Conservation (phyloP, 2,888 invertebrate species). For the Drosophila nigritarsus region DNA sequence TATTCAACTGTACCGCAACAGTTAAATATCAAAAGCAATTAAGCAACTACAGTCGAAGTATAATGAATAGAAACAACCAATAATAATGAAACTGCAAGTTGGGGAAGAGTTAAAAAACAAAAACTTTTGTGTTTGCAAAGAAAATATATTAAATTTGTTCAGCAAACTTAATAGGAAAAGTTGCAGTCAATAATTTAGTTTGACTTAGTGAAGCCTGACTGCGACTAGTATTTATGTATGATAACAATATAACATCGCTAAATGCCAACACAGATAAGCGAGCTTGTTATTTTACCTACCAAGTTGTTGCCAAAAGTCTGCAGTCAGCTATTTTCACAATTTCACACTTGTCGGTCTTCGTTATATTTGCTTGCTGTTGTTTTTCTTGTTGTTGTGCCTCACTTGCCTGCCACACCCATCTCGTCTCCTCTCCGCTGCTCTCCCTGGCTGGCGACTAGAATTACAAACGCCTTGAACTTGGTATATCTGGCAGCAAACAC, state of each 20-base stretch:
- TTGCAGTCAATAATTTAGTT: background rate
- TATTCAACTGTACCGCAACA: constrained; percentile 12
- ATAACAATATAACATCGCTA: constrained; percentile 37
- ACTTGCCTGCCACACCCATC: constrained; percentile 8
- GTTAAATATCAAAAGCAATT: background rate
- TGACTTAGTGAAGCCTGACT: background rate
- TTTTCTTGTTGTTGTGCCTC: background rate
- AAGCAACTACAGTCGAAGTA: background rate
- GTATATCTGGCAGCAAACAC: constrained; percentile 4
- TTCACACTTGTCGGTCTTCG: constrained; percentile 49
- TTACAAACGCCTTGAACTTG: constrained; percentile 57
- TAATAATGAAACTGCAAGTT: background rate
- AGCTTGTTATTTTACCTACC: background rate
- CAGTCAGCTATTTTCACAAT: constrained; percentile 19
- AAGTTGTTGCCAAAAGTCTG: constrained; percentile 36
- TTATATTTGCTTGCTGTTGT: background rate
- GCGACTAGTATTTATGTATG: constrained; percentile 25
- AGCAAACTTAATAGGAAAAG: background rate
- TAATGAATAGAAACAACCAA: background rate
- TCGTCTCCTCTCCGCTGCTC: background rate
- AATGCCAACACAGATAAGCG: constrained; percentile 13
- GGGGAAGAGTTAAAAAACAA: background rate
- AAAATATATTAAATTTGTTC: background rate
- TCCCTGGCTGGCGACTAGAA: constrained; percentile 28
- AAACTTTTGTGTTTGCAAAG: background rate